phyloP scores from a whole-genome alignment of 2,113 vertebrate species.

The Paramisgurnus dabryanus region DNA sequence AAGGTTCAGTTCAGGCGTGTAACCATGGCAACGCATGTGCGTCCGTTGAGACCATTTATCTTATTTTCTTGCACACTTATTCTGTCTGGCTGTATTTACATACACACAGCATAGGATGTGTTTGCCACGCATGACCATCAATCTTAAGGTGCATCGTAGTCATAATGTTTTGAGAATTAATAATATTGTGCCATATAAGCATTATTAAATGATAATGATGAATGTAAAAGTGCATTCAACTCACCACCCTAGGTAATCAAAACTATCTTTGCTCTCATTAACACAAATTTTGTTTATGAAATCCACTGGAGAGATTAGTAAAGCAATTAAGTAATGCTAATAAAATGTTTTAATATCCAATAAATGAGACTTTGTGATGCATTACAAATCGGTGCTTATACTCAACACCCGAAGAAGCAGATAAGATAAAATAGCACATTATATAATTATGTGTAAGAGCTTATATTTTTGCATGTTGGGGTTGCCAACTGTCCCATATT shows the following conservation, averaged over 20 bases:
- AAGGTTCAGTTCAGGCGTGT: too few species aligned
- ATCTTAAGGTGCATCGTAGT: background rate
- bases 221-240: background rate
- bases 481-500: too few species aligned
- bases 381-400: background rate
- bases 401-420: background rate
- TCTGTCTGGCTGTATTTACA: background rate
- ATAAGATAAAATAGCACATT: background rate
- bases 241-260: background rate
- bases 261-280: background rate
- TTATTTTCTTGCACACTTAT: background rate
- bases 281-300: background rate
- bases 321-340: conserved; percentile 2
- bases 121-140: too few species aligned
- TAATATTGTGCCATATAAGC: background rate
- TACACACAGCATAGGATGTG: background rate
- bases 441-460: background rate
- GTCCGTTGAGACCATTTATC: too few species aligned
- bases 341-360: background rate
- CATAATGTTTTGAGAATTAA: background rate
- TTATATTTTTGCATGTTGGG: background rate
- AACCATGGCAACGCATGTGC: too few species aligned
- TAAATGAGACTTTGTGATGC: conserved; percentile 5
- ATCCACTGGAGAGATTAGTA: background rate
- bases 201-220: background rate